Evolutionary conservation across 2,797 vertebrate genomes (phyloP), one percentile per base, ranked within the genome.

Genomic region (Neoniphon sammara): DNA sequence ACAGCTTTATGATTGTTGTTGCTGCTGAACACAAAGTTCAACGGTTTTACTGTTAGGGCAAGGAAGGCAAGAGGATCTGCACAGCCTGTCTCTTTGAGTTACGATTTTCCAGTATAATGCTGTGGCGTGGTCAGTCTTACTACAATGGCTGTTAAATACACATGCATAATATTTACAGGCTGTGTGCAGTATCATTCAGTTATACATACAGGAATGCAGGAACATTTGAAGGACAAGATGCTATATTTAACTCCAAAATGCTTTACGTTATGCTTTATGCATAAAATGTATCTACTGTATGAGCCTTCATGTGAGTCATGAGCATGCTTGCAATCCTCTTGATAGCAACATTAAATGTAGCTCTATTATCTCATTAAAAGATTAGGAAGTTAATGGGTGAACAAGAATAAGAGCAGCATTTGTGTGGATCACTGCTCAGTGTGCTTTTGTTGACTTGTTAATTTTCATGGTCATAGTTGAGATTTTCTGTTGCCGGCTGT

Each of bases 1-100:
- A 82, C 70, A 85, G 78, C 68, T 85, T 90, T 88, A 91, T 79
- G 78, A 55, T 54, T 79, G 83, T 81, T 82, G 58, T 76, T 77
- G 52, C 85, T 61, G 52, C 62, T 65, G 25, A 58, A 49, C 78
- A 70, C 61, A 85, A 80, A 81, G 73, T 80, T 86, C 68, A 84
- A 34, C 8, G 3, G 59, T 75, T 85, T 89, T 57, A 80, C 62
- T 53, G 60, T 58, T 1, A 0, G 62, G 82, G 50, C 30, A 70
- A 34, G 50, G 79, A 70, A 77, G 58, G 34, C 31, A 54, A 23
- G 39, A 77, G 31, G 23, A 52, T 47, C 11, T 63, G 64, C 46
- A 84, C 75, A 70, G 4, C 21, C 21, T 46, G 23, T 66, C 23
- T 67, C 42, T 70, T 64, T 12, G 70, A 54, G 17, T 47, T 30